Conservation (phyloP, 2,797 vertebrate species). For the Glossophaga mutica region DNA sequence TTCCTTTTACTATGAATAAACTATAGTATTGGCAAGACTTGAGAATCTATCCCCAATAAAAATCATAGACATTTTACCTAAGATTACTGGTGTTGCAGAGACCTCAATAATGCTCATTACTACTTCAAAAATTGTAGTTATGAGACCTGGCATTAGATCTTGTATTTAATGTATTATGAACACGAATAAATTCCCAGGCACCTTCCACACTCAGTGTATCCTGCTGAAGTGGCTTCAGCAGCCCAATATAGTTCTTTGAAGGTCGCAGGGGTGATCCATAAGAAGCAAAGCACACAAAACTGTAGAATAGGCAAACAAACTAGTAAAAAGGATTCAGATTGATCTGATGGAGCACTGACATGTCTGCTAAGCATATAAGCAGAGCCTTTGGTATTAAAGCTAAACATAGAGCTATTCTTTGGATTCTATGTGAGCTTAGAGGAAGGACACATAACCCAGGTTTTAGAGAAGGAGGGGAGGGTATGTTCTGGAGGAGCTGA, state of each 20-base stretch:
- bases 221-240: not conserved
- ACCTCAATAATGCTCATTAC: not conserved
- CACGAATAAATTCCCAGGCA: not conserved
- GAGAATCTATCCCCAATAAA: not conserved
- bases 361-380: not conserved
- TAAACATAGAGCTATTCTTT: not conserved
- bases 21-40: not conserved
- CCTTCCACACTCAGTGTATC: not conserved
- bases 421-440: not conserved
- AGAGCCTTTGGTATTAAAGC: not conserved
- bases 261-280: not conserved
- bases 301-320: not conserved
- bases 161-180: not conserved
- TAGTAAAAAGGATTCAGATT: not conserved
- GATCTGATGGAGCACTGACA: not conserved
- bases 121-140: not conserved
- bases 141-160: not conserved
- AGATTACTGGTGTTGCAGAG: not conserved
- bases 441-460: not conserved
- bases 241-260: not conserved
- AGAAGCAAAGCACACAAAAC: not conserved
- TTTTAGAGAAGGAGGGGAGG: not conserved
- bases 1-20: not conserved
- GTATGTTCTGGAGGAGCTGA: not conserved
- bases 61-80: not conserved